Percentiles rank a stretch among this genome's conserved stretches.
phyloP scores from a whole-genome alignment of 2,113 vertebrate species.

The Ceyx melanurus region DNA sequence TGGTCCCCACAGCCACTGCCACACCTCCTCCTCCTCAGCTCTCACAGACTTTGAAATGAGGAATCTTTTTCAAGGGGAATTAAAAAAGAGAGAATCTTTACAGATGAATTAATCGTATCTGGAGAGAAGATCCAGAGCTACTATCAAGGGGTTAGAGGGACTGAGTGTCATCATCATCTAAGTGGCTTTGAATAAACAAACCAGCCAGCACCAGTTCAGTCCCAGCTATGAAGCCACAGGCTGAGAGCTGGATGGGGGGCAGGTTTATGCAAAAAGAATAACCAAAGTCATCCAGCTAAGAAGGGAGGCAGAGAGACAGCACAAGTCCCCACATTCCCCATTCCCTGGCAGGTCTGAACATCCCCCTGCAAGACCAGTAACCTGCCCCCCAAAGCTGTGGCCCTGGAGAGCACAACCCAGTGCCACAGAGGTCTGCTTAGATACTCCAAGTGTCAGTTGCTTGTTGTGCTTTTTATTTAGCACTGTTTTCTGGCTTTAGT shows the following conservation, averaged over 20 bases:
- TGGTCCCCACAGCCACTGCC: background rate
- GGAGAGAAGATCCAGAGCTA: background rate
- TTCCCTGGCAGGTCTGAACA: rapidly evolving
- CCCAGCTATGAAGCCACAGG: background rate
- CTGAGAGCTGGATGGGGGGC: background rate
- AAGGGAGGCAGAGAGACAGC: background rate
- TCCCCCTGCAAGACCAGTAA: background rate
- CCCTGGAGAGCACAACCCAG: background rate
- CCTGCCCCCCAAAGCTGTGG: background rate
- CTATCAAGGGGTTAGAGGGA: background rate
- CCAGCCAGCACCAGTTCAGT: background rate
- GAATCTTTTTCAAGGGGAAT: background rate
- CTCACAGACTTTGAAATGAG: background rate
- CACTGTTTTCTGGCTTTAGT: background rate
- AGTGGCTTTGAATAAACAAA: background rate
- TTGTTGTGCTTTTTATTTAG: background rate
- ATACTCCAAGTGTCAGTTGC: background rate
- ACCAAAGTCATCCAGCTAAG: background rate
- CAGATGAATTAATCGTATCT: background rate
- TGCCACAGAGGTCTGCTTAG: background rate
- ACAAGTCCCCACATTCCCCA: background rate
- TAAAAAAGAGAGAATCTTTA: background rate
- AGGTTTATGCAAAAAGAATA: background rate
- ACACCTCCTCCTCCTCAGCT: background rate
- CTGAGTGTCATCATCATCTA: background rate